Evolutionary conservation across 2,113 vertebrate genomes (phyloP), one percentile per base, ranked within the genome.

Genomic region (Myotis brandtii): DNA sequence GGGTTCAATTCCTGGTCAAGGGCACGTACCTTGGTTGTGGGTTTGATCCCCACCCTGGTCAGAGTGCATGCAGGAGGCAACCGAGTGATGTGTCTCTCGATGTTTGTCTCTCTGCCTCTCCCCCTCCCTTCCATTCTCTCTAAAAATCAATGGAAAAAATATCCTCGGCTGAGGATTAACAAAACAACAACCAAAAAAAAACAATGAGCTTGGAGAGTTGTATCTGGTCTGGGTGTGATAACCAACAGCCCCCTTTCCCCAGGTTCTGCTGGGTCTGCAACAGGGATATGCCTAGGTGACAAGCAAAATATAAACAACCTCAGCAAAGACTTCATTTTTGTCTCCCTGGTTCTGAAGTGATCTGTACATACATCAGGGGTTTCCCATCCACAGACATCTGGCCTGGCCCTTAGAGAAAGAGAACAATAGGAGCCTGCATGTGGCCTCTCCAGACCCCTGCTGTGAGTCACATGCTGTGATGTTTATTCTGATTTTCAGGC

Each of bases 131-230:
- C 56, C 56, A 59, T 21, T 59, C 56, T 59, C 56, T 59, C 23
- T 59, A 25, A 59, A 59, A 59, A 59, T 25, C 9, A 59, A 59
- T 1, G 8, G 9, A 59, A 59, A 59, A 25, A 59, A 59, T 59
- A 59, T 25, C 56, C 56, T 59, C 56, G 3, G 9, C 2, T 59
- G 21, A 59, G 56, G 56, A 59, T 59, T 59, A 59, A 23, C 56
- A 25, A 59, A 59, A 59, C 56, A 25, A 9, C 21, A 59, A 59
- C 56, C 40, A 56, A 59, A 21, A 59, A 89, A 91, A 93, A 95
- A 93, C 67, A 64, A 54, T 84, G 54, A 86, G 34, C 77, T 48
- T 84, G 72, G 88, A 94, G 64, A 62, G 56, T 64, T 84, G 67
- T n/a, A 72, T 77, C 66, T 56, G 64, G 80, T 66, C 46, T 93